Base-by-base conservation (phyloP, 2,797 vertebrate species). In the Glyptemys insculpta region DNA sequence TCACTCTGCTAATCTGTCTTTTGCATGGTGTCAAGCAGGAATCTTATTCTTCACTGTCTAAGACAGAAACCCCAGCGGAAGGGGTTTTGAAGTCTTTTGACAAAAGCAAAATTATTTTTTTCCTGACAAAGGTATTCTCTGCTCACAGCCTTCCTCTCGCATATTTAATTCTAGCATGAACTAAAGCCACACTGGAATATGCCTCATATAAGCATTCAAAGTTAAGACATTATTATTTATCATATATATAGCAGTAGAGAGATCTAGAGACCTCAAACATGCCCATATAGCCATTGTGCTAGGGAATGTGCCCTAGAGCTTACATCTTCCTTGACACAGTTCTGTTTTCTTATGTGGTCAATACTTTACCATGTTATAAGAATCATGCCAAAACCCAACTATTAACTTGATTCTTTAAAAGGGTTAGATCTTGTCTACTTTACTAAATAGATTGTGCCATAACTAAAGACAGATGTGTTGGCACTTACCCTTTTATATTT, bases 131-230 rank as follows among this genome's bases (percentile, higher is more conserved):
- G 15, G 1, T 2, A 49, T 29, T 25, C 19, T 5, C 86, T 81
- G 53, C 6, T 14, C 56, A 53, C 81, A 49, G n/a, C 0, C 0
- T 25, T 11, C 19, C 37, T 89, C 2, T 0, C 14, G 12, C 50
- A 94, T 83, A 41, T 41, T 27, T 16, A 88, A 91, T 92, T 53
- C 83, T 10, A 47, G 0, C 47, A 8, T 57, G 68, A 89, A 44
- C 84, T 1, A 86, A 52, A 72, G 79, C 78, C 31, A 85, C 31
- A 8, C 3, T 81, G 92, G 1, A 1, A 27, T n/a, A 79, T 11
- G 50, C 88, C 87, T 85, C 74, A 59, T 25, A 81, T 27, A 7
- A 88, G 29, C 84, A 59, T 0, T 37, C 74, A 52, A 3, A 5
- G 5, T 7, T 94, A 88, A 56, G 2, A 25, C 59, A 62, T 34